These are phyloP conservation scores for Neolamprologus toae DNA, from an alignment of 2,113 vertebrate species.

Conservation along the genomic window DNA sequence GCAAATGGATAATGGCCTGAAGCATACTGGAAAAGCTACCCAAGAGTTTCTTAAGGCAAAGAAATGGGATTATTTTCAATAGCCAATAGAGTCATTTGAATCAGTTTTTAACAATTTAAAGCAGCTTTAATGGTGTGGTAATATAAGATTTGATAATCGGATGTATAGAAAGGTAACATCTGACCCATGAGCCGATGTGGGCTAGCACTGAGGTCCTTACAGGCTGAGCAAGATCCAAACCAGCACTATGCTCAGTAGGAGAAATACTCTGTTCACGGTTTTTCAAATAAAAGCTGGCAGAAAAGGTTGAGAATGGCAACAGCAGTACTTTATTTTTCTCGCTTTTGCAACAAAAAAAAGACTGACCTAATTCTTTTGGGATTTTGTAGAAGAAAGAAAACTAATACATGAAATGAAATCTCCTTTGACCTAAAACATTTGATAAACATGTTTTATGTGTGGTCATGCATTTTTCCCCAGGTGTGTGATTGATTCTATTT, in stretches of 20 bases:
- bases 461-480: background rate
- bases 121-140: background rate
- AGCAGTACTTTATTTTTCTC: background rate
- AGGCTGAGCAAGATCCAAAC: background rate
- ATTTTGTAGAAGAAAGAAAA: background rate
- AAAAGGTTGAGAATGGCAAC: background rate
- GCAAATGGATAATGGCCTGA: background rate
- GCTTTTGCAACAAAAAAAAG: background rate
- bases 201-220: background rate
- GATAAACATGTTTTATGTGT: background rate
- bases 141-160: background rate
- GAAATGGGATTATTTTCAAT: background rate
- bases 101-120: background rate
- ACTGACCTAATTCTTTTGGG: background rate
- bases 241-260: background rate
- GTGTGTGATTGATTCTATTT: slow-evolving; percentile 1
- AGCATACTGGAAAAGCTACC: background rate
- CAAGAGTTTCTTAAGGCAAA: background rate
- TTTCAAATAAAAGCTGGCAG: background rate
- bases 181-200: background rate
- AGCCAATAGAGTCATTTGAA: background rate
- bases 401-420: background rate
- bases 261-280: background rate
- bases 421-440: background rate
- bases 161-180: background rate